A percentile compares a stretch with the other conserved stretches of the same genome.
Evolutionary conservation across 2,888 invertebrate genomes (phyloP).

Genomic region (Leptothorax acervorum): DNA sequence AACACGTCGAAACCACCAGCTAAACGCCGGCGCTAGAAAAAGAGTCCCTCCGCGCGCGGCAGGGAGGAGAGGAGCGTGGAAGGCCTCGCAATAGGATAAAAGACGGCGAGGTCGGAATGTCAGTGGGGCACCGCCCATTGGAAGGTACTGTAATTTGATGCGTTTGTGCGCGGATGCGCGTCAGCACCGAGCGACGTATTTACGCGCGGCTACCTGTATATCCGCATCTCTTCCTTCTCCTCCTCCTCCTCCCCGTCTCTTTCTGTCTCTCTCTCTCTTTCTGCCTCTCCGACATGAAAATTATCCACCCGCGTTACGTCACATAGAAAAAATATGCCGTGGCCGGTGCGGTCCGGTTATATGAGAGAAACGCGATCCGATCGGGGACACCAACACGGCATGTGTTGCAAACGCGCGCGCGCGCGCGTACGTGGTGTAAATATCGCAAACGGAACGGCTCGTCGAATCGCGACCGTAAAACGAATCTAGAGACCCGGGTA

Average conservation of each 20-base stretch:
- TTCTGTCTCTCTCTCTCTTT: slow-evolving; percentile 7
- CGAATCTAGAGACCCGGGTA: background rate
- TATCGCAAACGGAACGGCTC: background rate
- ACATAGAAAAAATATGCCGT: slow-evolving; percentile 39
- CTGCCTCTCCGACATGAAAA: slow-evolving; percentile 9
- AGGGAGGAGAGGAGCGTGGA: slow-evolving; percentile 21
- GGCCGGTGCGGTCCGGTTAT: slow-evolving; percentile 8
- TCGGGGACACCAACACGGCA: background rate
- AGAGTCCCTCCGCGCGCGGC: slow-evolving; percentile 51
- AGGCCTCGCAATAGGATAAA: slow-evolving; percentile 64
- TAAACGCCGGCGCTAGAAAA: slow-evolving; percentile 61
- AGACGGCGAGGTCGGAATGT: slow-evolving; percentile 72
- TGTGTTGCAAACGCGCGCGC: background rate
- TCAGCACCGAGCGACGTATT: slow-evolving; percentile 35
- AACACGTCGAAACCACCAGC: slow-evolving; percentile 64
- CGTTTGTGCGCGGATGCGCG: slow-evolving; percentile 62
- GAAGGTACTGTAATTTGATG: slow-evolving; percentile 75
- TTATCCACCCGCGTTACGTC: slow-evolving; percentile 45
- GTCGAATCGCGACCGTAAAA: slow-evolving; percentile 24
- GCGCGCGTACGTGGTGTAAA: slow-evolving; percentile 36
- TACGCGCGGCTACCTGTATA: slow-evolving; percentile 29
- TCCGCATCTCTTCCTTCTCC: background rate
- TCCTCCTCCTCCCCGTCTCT: background rate
- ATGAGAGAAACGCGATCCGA: slow-evolving; percentile 41
- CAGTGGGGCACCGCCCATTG: slow-evolving; percentile 73